Percentiles rank a stretch among this genome's conserved stretches.
Conservation (phyloP, 2,113 vertebrate genomes). For the Xerus inauris region DNA sequence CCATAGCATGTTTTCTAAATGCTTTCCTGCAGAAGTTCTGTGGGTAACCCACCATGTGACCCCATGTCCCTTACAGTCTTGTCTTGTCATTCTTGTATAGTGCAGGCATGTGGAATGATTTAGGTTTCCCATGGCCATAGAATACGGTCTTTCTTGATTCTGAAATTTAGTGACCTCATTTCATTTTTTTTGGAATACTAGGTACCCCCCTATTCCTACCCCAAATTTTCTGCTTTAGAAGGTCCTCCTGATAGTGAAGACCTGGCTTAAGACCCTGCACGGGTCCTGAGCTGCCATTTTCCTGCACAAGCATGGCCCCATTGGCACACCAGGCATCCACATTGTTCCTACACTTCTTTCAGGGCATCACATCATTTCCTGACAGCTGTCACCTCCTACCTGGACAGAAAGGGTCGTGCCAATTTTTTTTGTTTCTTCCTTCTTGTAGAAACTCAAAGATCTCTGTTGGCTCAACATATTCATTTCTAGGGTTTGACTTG, state of each 20-base stretch:
- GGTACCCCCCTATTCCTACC: accelerated
- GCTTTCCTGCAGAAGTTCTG: background rate
- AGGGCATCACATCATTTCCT: background rate
- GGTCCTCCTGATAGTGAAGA: background rate
- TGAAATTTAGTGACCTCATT: background rate
- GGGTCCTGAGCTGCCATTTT: background rate
- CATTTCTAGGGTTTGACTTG: background rate
- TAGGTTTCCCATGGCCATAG: background rate
- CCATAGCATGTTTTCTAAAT: background rate
- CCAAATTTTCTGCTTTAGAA: background rate
- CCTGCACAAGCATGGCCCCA: accelerated
- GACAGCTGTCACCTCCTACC: background rate
- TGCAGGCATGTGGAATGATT: background rate
- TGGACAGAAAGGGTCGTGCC: too few relatives aligned
- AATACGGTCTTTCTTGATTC: background rate
- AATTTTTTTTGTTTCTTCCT: background rate
- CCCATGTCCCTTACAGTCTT: background rate
- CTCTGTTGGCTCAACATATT: background rate
- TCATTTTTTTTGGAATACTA: background rate
- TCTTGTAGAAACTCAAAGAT: background rate
- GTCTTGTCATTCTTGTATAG: background rate
- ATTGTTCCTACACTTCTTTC: accelerated
- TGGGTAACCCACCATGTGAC: too few relatives aligned
- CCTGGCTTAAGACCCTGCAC: background rate
- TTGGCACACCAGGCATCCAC: accelerated